phyloP scores from a whole-genome alignment of 2,113 vertebrate genomes.

The Elgaria multicarinata region DNA sequence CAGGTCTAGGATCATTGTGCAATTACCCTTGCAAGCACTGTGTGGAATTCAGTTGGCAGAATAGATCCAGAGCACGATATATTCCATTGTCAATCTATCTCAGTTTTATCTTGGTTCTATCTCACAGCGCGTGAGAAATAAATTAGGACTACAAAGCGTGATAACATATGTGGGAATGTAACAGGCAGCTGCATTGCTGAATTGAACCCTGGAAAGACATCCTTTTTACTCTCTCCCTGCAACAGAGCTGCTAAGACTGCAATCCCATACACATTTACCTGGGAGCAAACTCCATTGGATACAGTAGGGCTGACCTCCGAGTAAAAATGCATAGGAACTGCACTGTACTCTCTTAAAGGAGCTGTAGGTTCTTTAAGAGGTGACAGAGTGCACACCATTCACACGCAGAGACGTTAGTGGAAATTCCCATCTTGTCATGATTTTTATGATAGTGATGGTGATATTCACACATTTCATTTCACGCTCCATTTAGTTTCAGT shows the following conservation, averaged over 20 bases:
- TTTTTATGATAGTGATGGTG: neutral
- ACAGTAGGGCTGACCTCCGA: neutral
- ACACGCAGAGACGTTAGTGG: neutral
- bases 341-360: neutral
- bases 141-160: neutral
- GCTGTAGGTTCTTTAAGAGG: neutral
- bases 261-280: neutral
- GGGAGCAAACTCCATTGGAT: neutral
- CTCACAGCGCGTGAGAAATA: neutral
- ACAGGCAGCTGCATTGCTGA: neutral
- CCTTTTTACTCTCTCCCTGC: neutral
- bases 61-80: neutral
- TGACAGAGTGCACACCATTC: neutral
- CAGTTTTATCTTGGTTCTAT: neutral
- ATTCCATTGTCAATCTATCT: neutral
- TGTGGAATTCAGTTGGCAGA: neutral
- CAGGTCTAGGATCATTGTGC: neutral
- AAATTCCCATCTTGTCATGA: neutral
- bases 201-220: neutral
- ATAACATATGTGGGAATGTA: neutral
- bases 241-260: neutral
- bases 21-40: neutral
- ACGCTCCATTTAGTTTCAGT: neutral
- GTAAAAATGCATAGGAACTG: neutral
- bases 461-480: neutral